These are phyloP conservation scores for Aulostomus chinensis DNA, from an alignment of 2,797 vertebrate genomes.

Conservation along the genomic window DNA sequence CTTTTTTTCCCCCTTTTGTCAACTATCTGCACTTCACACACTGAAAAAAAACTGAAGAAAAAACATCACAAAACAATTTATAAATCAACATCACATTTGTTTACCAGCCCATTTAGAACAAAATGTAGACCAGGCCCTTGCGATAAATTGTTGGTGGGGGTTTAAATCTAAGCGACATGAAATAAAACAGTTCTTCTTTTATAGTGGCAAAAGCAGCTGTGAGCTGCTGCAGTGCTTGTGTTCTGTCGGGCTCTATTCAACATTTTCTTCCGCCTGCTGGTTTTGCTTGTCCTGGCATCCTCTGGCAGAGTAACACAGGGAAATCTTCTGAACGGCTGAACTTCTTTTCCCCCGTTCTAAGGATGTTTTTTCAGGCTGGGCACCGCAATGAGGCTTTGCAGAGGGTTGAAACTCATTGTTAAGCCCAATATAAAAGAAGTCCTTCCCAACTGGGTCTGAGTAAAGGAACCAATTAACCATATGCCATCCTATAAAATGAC, in stretches of 20 bases:
- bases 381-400: conserved; percentile 28
- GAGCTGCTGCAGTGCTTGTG: conserved; percentile 62
- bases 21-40: no score
- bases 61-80: conserved; percentile 1
- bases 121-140: conserved; percentile 2
- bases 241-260: conserved; percentile 66
- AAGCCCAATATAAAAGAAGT: conserved; percentile 14
- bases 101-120: not conserved
- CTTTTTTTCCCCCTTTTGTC: no score
- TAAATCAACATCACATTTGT: no score
- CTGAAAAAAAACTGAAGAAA: conserved; percentile 5
- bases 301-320: conserved; percentile 38
- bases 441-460: conserved; percentile 11
- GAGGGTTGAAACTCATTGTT: conserved; percentile 39
- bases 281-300: conserved; percentile 54
- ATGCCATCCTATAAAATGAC: conserved; percentile 15
- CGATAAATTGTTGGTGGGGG: conserved; percentile 17
- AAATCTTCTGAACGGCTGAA: conserved; percentile 39
- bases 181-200: conserved; percentile 37
- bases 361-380: conserved; percentile 24
- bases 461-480: conserved; percentile 13
- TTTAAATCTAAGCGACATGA: conserved; percentile 37
- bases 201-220: conserved; percentile 73
- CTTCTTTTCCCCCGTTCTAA: conserved; percentile 33
- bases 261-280: conserved; percentile 58